Evolutionary conservation across 2,797 vertebrate species (phyloP), one percentile per base, ranked within the genome.

Genomic region (Microcaecilia unicolor): DNA sequence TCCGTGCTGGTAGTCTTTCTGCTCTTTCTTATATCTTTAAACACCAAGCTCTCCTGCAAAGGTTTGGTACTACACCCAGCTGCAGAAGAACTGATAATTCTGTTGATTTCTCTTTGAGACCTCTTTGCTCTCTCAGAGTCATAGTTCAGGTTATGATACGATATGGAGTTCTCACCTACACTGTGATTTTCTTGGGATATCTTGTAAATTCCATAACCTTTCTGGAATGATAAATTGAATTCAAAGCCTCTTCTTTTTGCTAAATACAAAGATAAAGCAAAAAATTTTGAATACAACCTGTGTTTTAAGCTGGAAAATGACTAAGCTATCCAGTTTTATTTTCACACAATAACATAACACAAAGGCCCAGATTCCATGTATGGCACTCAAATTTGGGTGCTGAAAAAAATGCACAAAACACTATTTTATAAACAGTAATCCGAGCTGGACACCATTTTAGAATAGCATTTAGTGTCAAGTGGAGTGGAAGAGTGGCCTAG

Each of bases 191-290:
- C 79, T 10, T 69, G 83, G 28, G 86, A 77, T 46, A 97, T 80
- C 51, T 81, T 93, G 76, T 96, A 97, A 57, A 97, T 83, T 6
- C 87, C 84, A 11, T 79, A 92, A 17, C 89, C 88, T 61, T 85
- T 86, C 45, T 93, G 92, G 63, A 98, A 90, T 3, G 93, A 98
- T 22, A 98, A 72, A 58, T 72, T 93, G 78, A 99, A 95, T 55
- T 95, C 84, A 25, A 99, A 91, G 28, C 71, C 80, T 55, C 79
- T 74, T 54, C 82, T 91, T 43, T 86, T 86, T 14, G 43, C 96
- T 99, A 58, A 28, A 32, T n/a, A n/a, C 16, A 32, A 42, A 52
- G 42, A 41, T 28, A 42, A 43, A 31, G 40, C 18, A 8, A 46
- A 45, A 43, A 39, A 22, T 14, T n/a, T n/a, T n/a, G n/a, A 22